These are phyloP conservation scores for Mallateleia sp. DNA, from an alignment of 2,888 invertebrate genomes.

Conservation along the genomic window DNA sequence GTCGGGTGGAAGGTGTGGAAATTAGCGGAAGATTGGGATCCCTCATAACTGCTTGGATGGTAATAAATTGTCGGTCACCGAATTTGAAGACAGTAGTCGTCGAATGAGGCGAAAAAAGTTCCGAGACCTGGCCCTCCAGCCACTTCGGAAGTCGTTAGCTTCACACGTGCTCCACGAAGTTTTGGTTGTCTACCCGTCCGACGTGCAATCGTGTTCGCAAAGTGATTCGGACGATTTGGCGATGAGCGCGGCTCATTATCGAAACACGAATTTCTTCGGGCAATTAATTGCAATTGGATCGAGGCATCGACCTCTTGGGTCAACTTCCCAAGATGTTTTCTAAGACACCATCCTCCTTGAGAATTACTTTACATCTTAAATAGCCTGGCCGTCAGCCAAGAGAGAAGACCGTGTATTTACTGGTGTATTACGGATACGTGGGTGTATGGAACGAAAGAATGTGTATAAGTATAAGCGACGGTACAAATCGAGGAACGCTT, in stretches of 20 bases:
- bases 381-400: slow-evolving; percentile 79
- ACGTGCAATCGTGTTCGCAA: slow-evolving; percentile 30
- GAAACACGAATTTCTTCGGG: slow-evolving; percentile 58
- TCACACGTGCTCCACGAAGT: slow-evolving; percentile 24
- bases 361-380: slow-evolving; percentile 74
- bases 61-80: not conserved
- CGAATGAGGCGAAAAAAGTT: slow-evolving; percentile 11
- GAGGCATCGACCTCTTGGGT: slow-evolving; percentile 62
- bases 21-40: too few species aligned
- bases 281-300: slow-evolving; percentile 73
- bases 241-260: slow-evolving; percentile 61
- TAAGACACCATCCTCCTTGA: slow-evolving; percentile 60
- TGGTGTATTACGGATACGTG: slow-evolving; percentile 49
- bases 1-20: too few species aligned
- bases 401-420: slow-evolving; percentile 72
- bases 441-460: not conserved
- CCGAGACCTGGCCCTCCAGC: not conserved
- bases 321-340: slow-evolving; percentile 72
- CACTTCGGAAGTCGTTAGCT: slow-evolving; percentile 49
- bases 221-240: slow-evolving; percentile 60
- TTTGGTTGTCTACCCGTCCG: not conserved
- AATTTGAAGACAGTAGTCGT: not conserved
- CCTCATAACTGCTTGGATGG: too few species aligned
- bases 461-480: slow-evolving; percentile 31
- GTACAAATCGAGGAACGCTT: slow-evolving; percentile 70